Conservation (phyloP, 2,888 invertebrate species). For the Meghimatium bilineatum region DNA sequence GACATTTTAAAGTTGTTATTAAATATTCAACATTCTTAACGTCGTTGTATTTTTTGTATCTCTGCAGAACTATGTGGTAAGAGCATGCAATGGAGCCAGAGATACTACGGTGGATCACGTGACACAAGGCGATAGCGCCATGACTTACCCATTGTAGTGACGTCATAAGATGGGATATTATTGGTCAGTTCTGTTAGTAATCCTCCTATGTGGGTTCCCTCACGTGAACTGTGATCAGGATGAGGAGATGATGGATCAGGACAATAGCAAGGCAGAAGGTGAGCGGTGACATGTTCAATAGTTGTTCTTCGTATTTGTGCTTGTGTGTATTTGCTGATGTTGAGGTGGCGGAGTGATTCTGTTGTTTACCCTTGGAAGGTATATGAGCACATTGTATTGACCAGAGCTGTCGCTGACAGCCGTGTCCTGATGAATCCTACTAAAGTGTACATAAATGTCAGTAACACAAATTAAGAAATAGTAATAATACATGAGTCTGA, state of each 20-base stretch:
- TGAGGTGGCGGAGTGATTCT: background rate
- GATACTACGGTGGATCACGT: slow-evolving; percentile 30
- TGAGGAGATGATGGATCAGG: background rate
- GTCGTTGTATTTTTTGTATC: background rate
- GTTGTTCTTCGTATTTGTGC: background rate
- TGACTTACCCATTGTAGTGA: slow-evolving; percentile 25
- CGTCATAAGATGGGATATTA: slow-evolving; percentile 39
- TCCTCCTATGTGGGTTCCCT: background rate
- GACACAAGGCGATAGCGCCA: slow-evolving; percentile 17
- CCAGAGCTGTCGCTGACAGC: too few species aligned
- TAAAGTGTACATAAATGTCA: too few species aligned
- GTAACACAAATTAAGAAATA: too few species aligned
- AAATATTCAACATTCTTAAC: too few species aligned
- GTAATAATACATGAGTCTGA: too few species aligned
- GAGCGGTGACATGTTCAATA: background rate
- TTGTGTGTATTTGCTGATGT: too few species aligned
- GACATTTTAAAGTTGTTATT: too few species aligned
- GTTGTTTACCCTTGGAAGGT: too few species aligned
- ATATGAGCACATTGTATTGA: too few species aligned
- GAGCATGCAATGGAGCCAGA: background rate
- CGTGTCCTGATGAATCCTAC: too few species aligned
- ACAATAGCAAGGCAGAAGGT: background rate
- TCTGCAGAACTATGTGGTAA: slow-evolving; percentile 10
- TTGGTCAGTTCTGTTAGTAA: slow-evolving; percentile 28
- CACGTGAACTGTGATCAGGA: background rate